phyloP scores from a whole-genome alignment of 1,140 invertebrate genomes.

The Notospermus geniculatus region DNA sequence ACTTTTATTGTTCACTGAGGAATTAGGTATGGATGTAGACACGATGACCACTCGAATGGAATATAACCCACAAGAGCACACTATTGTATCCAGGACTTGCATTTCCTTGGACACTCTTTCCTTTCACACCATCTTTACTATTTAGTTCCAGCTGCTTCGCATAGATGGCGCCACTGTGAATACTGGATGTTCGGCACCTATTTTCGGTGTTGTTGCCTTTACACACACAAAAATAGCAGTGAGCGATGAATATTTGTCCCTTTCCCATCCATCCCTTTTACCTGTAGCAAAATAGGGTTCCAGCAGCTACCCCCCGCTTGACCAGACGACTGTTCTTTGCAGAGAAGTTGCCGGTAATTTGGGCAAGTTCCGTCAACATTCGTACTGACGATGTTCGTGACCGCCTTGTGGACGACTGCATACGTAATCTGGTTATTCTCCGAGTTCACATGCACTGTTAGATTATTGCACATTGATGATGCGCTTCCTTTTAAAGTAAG shows the following conservation, averaged over 20 bases:
- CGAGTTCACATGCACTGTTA: slow-evolving; percentile 35
- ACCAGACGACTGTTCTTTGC: slow-evolving; percentile 47
- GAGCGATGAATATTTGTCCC: not conserved
- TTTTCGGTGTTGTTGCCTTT: too few species aligned
- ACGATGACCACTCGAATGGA: not conserved
- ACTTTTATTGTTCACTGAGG: too few species aligned
- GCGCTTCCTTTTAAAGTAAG: slow-evolving; percentile 44
- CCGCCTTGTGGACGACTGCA: slow-evolving; percentile 46
- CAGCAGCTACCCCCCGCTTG: slow-evolving; percentile 26
- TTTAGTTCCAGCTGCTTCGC: too few species aligned
- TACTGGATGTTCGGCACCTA: too few species aligned
- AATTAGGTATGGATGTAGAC: too few species aligned
- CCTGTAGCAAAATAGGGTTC: not conserved
- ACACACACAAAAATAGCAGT: too few species aligned
- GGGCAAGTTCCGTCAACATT: slow-evolving; percentile 41
- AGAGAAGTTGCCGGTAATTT: slow-evolving; percentile 46
- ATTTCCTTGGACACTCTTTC: too few species aligned
- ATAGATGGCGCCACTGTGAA: too few species aligned
- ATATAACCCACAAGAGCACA: too few species aligned
- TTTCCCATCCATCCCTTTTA: not conserved
- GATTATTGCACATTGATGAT: slow-evolving; percentile 46
- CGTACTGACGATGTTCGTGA: slow-evolving; percentile 44
- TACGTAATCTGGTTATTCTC: slow-evolving; percentile 42
- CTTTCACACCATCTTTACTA: not conserved
- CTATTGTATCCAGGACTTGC: too few species aligned